Base-by-base conservation (phyloP, 1,140 invertebrate species). In the Myzus persicae region DNA sequence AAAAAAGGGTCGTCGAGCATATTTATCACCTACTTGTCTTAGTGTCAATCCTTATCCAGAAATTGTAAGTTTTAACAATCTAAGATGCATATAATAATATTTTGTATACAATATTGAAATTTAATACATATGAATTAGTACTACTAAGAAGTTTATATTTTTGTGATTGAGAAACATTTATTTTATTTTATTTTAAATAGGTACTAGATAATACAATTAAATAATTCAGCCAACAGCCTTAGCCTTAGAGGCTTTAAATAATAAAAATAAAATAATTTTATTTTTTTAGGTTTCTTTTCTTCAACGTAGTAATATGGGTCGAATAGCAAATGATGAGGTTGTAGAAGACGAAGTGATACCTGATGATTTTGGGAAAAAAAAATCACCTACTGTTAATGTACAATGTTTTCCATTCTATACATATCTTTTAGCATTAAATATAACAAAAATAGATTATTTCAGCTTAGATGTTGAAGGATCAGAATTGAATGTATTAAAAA, bases 391-490 rank as follows among this genome's bases (percentile, higher is more conserved):
- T 85, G 94, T 95, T 7, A 93, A 94, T 40, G 95, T 96, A 22
- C 96, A 96, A 93, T 96, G 96, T 94, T 95, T 96, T 93, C 96
- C 96, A 20, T 94, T 96, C 0, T 95, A 95, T 81, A 95, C 96
- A 20, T 95, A 96, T 84, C 94, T 96, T 38, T 94, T 95, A 31
- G 96, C 96, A 20, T 94, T 95, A 20, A 95, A 95, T 85, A 82
- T 95, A 9, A 95, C 94, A 31, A 94, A 94, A 6, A 94, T 96
- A 8, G 95, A 96, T 94, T 96, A 96, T 94, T 95, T 96, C 51
- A 96, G 95, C 94, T 94, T 96, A 24, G 96, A 96, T 94, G 94
- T 96, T 9, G 96, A 96, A 94, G 96, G 96, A 42, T 95, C 95
- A 89, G 96, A 96, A 94, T 94, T 96, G 22, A 95, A 96, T 93